Conservation (phyloP, 2,888 invertebrate genomes). For the Amphipyra berbera region DNA sequence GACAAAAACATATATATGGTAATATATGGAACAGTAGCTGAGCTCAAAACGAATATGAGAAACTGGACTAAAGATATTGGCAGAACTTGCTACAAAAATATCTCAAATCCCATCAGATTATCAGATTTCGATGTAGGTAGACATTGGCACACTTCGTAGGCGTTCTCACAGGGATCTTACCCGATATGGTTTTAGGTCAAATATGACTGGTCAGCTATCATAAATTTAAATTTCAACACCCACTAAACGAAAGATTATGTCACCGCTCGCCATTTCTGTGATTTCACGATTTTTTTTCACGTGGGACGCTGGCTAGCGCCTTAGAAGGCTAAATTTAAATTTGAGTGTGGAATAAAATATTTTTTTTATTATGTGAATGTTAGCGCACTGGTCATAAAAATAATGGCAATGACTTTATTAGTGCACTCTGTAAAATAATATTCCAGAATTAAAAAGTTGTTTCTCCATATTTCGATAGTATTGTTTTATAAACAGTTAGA, state of each 20-base stretch:
- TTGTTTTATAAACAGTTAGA: too few species aligned
- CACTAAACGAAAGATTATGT: conserved; percentile 58
- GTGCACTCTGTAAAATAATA: not conserved
- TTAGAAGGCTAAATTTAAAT: conserved; percentile 37
- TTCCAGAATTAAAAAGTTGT: too few species aligned
- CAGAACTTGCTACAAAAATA: not conserved
- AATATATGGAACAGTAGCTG: too few species aligned
- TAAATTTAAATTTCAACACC: conserved; percentile 60
- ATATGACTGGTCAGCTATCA: conserved; percentile 51
- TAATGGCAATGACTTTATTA: conserved; percentile 28
- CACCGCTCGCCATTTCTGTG: conserved; percentile 51
- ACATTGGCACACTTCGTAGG: conserved; percentile 40
- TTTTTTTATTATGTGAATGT: conserved; percentile 20
- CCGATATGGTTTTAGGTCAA: conserved; percentile 54
- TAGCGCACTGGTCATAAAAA: conserved; percentile 15
- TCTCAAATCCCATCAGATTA: conserved; percentile 9
- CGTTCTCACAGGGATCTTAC: conserved; percentile 48
- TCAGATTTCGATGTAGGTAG: conserved; percentile 38
- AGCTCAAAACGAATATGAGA: too few species aligned
- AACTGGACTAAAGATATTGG: too few species aligned
- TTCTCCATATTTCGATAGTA: too few species aligned
- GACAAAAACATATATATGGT: too few species aligned
- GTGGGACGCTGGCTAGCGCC: conserved; percentile 43
- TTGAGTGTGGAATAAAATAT: conserved; percentile 26
- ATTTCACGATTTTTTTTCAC: conserved; percentile 39